Conservation (phyloP, 1,140 invertebrate species). For the Eueides isabella region DNA sequence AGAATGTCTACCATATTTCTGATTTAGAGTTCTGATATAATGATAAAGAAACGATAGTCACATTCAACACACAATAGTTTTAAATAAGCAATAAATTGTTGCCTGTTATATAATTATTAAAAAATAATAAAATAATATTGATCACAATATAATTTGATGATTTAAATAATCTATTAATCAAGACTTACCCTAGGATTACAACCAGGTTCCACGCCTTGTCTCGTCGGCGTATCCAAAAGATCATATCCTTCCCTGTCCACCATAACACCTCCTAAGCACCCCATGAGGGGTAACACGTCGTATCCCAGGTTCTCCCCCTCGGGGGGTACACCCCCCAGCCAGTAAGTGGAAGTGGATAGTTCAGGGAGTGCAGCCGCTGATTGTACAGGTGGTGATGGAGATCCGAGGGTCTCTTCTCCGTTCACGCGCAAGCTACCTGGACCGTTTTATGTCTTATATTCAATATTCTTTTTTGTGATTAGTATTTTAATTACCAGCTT, state of each 20-base stretch:
- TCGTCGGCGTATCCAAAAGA: slow-evolving; percentile 84
- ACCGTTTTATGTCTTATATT: slow-evolving; percentile 46
- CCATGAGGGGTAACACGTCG: slow-evolving; percentile 84
- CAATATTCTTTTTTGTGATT: background rate
- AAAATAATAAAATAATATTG: too few species aligned
- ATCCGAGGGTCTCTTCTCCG: slow-evolving; percentile 86
- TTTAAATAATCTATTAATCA: too few species aligned
- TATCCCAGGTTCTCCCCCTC: slow-evolving; percentile 71
- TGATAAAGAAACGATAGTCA: too few species aligned
- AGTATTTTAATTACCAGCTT: too few species aligned
- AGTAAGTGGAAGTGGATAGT: slow-evolving; percentile 85
- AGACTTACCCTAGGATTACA: slow-evolving; percentile 87
- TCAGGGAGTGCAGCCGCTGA: slow-evolving; percentile 84
- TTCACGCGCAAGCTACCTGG: slow-evolving; percentile 87
- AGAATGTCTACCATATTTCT: too few species aligned
- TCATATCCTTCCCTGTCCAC: slow-evolving; percentile 86
- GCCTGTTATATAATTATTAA: too few species aligned
- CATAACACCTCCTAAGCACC: slow-evolving; percentile 91
- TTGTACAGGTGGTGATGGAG: slow-evolving; percentile 83
- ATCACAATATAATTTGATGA: too few species aligned
- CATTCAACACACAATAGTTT: too few species aligned
- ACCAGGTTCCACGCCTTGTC: slow-evolving; percentile 89
- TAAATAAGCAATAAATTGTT: too few species aligned
- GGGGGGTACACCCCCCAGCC: slow-evolving; percentile 91
- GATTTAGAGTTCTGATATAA: too few species aligned